Evolutionary conservation across 2,797 vertebrate species (phyloP).

Genomic region (Corythornis leucogaster): DNA sequence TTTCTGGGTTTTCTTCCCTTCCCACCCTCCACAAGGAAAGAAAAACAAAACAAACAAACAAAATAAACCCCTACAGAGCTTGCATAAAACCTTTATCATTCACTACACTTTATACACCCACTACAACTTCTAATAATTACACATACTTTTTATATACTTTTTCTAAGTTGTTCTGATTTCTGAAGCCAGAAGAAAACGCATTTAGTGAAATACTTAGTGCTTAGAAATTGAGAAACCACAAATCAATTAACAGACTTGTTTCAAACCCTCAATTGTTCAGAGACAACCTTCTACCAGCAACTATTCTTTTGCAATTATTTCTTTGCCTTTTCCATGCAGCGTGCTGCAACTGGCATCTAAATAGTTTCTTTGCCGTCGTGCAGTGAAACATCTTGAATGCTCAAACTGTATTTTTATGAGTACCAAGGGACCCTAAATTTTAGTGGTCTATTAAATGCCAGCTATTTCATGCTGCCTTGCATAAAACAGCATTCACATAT

Average conservation of each 20-base stretch:
- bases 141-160: neutral
- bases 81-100: constrained; percentile 42
- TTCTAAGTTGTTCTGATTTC: neutral
- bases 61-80: neutral
- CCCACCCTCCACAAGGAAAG: neutral
- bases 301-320: constrained; percentile 75
- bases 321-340: constrained; percentile 75
- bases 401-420: constrained; percentile 88
- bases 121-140: neutral
- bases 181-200: constrained; percentile 49
- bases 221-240: constrained; percentile 40
- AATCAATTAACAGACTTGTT: constrained; percentile 45
- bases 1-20: constrained; percentile 17
- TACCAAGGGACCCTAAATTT: constrained; percentile 84
- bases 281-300: constrained; percentile 71
- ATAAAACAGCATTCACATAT: constrained; percentile 87
- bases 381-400: constrained; percentile 86
- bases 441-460: constrained; percentile 90
- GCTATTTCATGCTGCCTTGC: constrained; percentile 87
- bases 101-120: neutral
- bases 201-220: constrained; percentile 54
- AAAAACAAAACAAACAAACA: neutral
- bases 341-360: constrained; percentile 81
- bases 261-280: constrained; percentile 68
- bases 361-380: constrained; percentile 80